A percentile compares a stretch with the other conserved stretches of the same genome.
phyloP scores from a whole-genome alignment of 2,113 vertebrate species.

The Tragelaphus buxtoni region DNA sequence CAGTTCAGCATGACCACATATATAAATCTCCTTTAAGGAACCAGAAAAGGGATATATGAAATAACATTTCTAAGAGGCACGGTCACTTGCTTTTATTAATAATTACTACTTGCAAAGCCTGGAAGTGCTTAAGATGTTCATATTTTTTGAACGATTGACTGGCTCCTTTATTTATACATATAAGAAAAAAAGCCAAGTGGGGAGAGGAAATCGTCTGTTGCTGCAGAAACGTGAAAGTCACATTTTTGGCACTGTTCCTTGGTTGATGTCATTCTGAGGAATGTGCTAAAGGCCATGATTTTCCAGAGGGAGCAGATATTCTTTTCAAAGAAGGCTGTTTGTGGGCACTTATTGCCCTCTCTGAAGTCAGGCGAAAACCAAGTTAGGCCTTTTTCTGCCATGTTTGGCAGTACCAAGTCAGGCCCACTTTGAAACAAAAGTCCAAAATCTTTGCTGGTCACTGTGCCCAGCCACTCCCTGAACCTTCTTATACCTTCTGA shows the following conservation, averaged over 20 bases:
- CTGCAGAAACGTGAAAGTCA: conserved; percentile 78
- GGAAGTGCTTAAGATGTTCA: conserved; percentile 73
- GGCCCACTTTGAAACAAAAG: neutral
- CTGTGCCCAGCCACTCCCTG: neutral
- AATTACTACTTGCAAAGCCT: conserved; percentile 70
- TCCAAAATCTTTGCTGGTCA: conserved; percentile 36
- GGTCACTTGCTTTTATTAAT: conserved; percentile 65
- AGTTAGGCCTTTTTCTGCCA: conserved; percentile 47
- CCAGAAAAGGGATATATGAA: conserved; percentile 9
- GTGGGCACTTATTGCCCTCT: conserved; percentile 62
- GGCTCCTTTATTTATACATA: conserved; percentile 54
- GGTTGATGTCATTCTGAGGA: conserved; percentile 78
- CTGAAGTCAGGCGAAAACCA: conserved; percentile 66
- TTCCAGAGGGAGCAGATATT: conserved; percentile 72
- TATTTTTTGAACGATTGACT: conserved; percentile 65
- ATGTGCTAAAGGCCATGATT: conserved; percentile 77
- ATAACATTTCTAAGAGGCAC: conserved; percentile 62
- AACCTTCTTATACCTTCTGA: neutral
- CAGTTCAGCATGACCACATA: conserved; percentile 37
- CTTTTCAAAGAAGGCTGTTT: conserved; percentile 69
- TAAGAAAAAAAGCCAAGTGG: conserved; percentile 40
- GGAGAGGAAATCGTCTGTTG: conserved; percentile 72
- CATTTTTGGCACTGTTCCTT: conserved; percentile 74
- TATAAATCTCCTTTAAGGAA: conserved; percentile 65
- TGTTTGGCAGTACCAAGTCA: conserved; percentile 47